Evolutionary conservation across 2,113 vertebrate genomes (phyloP).

Genomic region (Struthidea cinerea): DNA sequence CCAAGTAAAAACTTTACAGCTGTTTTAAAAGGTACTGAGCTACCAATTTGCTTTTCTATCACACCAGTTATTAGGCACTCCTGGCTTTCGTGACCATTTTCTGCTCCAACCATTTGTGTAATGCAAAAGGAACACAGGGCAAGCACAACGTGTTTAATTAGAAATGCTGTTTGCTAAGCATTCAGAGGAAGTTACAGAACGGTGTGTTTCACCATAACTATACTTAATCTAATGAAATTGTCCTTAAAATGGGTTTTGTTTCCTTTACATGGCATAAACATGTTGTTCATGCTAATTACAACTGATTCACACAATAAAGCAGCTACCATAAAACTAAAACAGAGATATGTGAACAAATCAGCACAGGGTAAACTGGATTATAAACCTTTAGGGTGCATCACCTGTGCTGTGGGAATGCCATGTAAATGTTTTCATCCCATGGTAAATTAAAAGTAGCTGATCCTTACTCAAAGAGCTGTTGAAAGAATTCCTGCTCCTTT

Average conservation of each 20-base stretch:
- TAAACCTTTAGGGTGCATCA: conserved; percentile 28
- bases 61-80: conserved; percentile 39
- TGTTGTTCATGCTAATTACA: neutral
- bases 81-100: conserved; percentile 33
- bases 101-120: conserved; percentile 9
- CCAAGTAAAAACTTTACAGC: conserved; percentile 64
- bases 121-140: neutral
- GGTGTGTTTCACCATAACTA: neutral
- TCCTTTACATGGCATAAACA: neutral
- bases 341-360: neutral
- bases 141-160: neutral
- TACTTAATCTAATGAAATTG: neutral
- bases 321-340: neutral
- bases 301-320: neutral
- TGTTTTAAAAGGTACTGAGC: conserved; percentile 55
- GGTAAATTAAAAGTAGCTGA: conserved; percentile 31
- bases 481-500: conserved; percentile 33
- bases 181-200: neutral
- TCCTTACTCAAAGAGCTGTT: conserved; percentile 29
- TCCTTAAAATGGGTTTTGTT: neutral
- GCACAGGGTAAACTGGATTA: neutral
- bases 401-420: neutral
- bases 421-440: neutral
- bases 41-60: conserved; percentile 63
- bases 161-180: conserved; percentile 17